phyloP scores from a whole-genome alignment of 2,797 vertebrate genomes.

The Alcedo quadribrachys region DNA sequence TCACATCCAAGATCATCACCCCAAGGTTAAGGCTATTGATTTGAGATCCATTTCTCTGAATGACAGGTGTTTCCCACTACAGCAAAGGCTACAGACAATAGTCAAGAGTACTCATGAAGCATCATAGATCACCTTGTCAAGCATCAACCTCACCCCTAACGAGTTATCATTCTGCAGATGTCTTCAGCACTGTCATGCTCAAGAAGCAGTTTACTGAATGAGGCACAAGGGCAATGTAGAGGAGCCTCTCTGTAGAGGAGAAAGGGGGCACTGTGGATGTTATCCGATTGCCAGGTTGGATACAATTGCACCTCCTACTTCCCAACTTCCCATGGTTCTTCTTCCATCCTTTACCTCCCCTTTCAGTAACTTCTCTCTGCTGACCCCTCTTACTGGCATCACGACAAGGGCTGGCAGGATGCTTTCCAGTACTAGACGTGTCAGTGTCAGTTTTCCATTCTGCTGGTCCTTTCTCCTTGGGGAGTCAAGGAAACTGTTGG shows the following conservation, averaged over 20 bases:
- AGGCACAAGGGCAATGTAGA: not conserved
- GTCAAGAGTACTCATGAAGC: not conserved
- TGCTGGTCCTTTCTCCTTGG: not conserved
- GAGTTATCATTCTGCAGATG: not conserved
- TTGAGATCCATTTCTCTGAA: conserved; percentile 4
- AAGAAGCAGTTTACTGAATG: not conserved
- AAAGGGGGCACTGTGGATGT: not conserved
- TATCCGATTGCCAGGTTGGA: not conserved
- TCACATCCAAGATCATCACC: not conserved
- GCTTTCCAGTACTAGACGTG: not conserved
- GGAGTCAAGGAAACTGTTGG: not conserved
- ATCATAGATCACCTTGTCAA: not conserved
- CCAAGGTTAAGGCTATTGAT: conserved; percentile 36
- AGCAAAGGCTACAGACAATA: not conserved
- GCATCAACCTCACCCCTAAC: not conserved
- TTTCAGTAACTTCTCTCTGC: not conserved
- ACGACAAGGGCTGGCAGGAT: not conserved
- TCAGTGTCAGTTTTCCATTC: not conserved
- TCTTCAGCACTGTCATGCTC: not conserved
- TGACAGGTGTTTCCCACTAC: not conserved
- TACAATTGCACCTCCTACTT: not conserved
- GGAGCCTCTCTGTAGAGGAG: not conserved
- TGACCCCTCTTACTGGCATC: not conserved
- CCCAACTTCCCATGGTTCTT: not conserved
- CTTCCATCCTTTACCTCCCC: not conserved